Percentiles rank a stretch among this genome's conserved stretches.
Conservation (phyloP, 2,797 vertebrate species). For the Fratercula arctica region DNA sequence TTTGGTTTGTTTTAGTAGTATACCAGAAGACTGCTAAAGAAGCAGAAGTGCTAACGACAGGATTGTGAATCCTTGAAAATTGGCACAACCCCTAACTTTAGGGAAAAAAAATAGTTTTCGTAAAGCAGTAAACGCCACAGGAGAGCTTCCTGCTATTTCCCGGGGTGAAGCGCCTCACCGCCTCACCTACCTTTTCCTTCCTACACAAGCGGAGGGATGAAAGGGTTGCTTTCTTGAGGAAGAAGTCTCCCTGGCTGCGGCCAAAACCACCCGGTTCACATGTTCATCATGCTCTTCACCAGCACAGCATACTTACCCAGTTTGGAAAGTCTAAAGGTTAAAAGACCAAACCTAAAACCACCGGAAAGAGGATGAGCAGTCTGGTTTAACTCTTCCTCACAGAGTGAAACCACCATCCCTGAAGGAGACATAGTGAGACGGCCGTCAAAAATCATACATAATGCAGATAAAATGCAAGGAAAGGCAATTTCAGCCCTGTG, state of each 20-base stretch:
- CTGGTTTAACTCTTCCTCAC: background rate
- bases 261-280: constrained; percentile 26
- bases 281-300: constrained; percentile 1
- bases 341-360: constrained; percentile 9
- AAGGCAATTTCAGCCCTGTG: background rate
- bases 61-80: background rate
- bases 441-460: background rate
- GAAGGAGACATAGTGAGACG: background rate
- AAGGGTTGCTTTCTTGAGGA: constrained; percentile 22
- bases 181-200: constrained; percentile 11
- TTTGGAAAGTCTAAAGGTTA: background rate
- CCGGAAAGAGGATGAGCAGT: background rate
- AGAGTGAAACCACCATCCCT: background rate
- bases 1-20: background rate
- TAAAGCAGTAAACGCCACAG: background rate
- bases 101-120: background rate
- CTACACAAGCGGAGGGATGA: background rate
- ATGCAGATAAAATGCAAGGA: background rate
- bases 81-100: background rate
- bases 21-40: background rate
- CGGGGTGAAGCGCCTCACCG: fast-evolving
- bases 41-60: background rate
- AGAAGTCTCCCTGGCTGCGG: background rate
- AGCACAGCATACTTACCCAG: background rate
- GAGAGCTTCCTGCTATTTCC: background rate